A percentile compares a stretch with the other conserved stretches of the same genome.
Evolutionary conservation across 1,140 invertebrate genomes (phyloP).

Genomic region (Brachystomella parvula): DNA sequence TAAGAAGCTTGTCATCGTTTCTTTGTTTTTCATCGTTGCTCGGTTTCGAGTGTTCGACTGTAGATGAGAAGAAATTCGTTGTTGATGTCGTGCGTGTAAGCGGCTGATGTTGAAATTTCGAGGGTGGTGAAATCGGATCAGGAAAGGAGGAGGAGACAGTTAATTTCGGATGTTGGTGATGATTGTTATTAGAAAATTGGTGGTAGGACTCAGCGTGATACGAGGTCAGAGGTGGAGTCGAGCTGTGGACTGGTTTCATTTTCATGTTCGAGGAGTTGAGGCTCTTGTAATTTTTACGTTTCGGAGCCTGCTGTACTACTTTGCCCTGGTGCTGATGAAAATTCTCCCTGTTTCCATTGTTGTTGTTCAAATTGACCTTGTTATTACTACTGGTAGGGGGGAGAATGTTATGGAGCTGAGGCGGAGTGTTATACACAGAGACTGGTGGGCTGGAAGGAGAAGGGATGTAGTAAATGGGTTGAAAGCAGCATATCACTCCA

Average conservation of each 20-base stretch:
- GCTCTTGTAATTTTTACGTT: conserved; percentile 14
- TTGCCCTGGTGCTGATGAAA: not conserved
- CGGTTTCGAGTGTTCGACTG: not conserved
- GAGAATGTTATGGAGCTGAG: not conserved
- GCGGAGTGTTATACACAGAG: not conserved
- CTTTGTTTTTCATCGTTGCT: conserved; percentile 27
- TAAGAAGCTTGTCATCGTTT: conserved; percentile 24
- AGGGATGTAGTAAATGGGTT: conserved; percentile 26
- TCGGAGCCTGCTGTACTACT: not conserved
- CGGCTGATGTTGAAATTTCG: not conserved
- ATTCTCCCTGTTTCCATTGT: not conserved
- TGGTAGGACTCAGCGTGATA: not conserved
- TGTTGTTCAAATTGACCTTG: not conserved
- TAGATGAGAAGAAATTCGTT: not conserved
- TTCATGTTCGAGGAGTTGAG: not conserved
- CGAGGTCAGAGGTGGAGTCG: not conserved
- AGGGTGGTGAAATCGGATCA: conserved; percentile 11
- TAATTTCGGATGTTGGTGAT: conserved; percentile 1
- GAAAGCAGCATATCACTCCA: conserved; percentile 24
- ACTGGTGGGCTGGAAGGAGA: not conserved
- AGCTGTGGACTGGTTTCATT: not conserved
- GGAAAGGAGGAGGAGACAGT: not conserved
- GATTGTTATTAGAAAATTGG: not conserved
- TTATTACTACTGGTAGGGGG: not conserved
- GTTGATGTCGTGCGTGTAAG: not conserved